Evolutionary conservation across 35 echinoderm and acorn worm genomes (phyloP), one percentile per base, ranked within the genome.

Genomic region (Apostichopus parvimensis): DNA sequence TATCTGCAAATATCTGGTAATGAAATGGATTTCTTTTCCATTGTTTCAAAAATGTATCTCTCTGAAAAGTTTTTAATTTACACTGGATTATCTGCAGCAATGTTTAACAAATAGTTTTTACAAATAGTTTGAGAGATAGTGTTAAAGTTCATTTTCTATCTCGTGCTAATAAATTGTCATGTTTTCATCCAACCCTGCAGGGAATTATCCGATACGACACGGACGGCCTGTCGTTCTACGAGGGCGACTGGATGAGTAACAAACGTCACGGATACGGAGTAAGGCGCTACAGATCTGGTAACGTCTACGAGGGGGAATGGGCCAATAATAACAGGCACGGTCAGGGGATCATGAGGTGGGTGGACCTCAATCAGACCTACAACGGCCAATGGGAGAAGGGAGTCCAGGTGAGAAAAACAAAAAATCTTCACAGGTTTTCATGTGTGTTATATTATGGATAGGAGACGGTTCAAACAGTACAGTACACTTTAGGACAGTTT

Each of bases 231-330:
- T 99, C 97, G 6, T 99, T 99, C 80, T 99, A 96, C 56, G 97
- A 99, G 78, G 97, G 97, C 20, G 97, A 99, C 73, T 99, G 97
- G 97, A 91, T 99, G 5, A 93, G 86, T 60, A 96, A 99, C 81
- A 94, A 94, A 75, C 97, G 97, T 28, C 95, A 96, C 20, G 97
- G 97, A 14, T 99, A 96, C 72, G 97, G 97, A 18, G 97, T 99
- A 4, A 70, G 97, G 54, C 79, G 95, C 5, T 99, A 99, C 79
- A 80, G 83, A 10, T 94, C 93, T 0, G 95, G 97, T 11, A 99
- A 99, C 83, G 95, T 99, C 13, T 99, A 99, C 56, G 97, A 99
- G 82, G 97, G 97, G 18, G 97, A 99, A 72, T 99, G 97, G 97
- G 82, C 92, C 53, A 82, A 93, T 45, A 96, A 96, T 85, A 95